Evolutionary conservation across 1,140 invertebrate genomes (phyloP), one percentile per base, ranked within the genome.

Genomic region (Steinernema khuongi): DNA sequence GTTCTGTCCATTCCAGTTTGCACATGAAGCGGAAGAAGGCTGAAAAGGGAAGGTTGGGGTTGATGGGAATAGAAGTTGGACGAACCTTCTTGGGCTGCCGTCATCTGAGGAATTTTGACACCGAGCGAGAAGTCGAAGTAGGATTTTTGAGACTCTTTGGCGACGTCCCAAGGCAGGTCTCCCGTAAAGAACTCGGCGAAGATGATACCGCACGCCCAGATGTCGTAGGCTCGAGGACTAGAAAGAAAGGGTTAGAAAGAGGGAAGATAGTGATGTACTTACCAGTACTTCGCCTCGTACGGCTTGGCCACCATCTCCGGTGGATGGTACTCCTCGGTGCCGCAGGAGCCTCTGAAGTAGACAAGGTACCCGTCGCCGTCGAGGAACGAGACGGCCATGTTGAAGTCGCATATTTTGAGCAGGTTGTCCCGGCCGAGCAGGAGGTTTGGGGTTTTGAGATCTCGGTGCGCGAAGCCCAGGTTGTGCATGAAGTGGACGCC

Each of bases 1-100:
- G 50, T 7, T 60, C 19, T 60, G 50, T 60, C 50, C 50, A 60
- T 60, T 60, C 50, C 50, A 22, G 36, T n/a, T 41, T 26, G 50
- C 50, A 60, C 7, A 60, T 60, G 22, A 60, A 60, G 4, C 50
- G 11, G 11, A 60, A 60, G 26, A 60, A 22, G 4, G 11, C 50
- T 60, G 22, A 60, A 60, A 60, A 60, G 26, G 2, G 50, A 60
- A 60, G 26, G n/a, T 41, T 41, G 36, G n/a, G 7, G 7, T 41
- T 41, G 36, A 11, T 41, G 36, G n/a, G n/a, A n/a, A n/a, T n/a
- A n/a, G n/a, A n/a, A n/a, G 36, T 41, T 11, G n/a, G n/a, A 11
- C 36, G 7, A 7, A 41, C 36, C 36, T 41, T 41, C 36, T 41
- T 41, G 36, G 7, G 7, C 7, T 11, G 36, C 7, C 7, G 36